Conservation (phyloP, 92 coral and sea anemone genomes). For the Porites cylindrica region DNA sequence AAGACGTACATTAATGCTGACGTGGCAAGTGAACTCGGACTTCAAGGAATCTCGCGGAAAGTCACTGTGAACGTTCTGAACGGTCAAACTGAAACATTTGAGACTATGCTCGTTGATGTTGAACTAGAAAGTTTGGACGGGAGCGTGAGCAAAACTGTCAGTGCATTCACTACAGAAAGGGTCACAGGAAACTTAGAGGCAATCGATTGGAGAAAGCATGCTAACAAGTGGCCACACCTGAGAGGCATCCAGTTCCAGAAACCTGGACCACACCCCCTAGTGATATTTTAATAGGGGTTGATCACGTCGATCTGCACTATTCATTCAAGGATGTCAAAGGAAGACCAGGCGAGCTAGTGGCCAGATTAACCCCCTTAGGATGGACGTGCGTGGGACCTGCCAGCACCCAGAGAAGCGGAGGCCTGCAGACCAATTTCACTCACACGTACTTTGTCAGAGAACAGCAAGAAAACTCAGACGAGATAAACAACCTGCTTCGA, state of each 20-base stretch:
- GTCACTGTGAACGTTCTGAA: slow-evolving; percentile 58
- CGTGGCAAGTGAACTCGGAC: slow-evolving; percentile 45
- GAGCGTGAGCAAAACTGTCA: neutral
- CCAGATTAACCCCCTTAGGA: slow-evolving; percentile 62
- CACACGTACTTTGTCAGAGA: slow-evolving; percentile 37
- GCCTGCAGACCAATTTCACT: slow-evolving; percentile 10
- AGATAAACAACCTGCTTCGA: slow-evolving; percentile 41
- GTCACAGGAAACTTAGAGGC: slow-evolving; percentile 58
- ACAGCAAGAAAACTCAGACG: slow-evolving; percentile 11
- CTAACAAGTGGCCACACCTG: slow-evolving; percentile 49
- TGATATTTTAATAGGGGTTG: slow-evolving; percentile 70
- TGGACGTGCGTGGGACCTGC: slow-evolving; percentile 60
- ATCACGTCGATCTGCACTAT: slow-evolving; percentile 61
- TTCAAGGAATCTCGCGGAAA: slow-evolving; percentile 39
- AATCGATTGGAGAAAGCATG: slow-evolving; percentile 38
- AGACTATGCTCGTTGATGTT: slow-evolving; percentile 66
- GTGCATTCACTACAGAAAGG: slow-evolving; percentile 47
- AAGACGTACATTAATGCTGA: slow-evolving; percentile 53
- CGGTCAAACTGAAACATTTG: slow-evolving; percentile 65
- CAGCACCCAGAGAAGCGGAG: neutral
- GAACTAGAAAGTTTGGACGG: slow-evolving; percentile 55
- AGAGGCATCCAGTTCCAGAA: slow-evolving; percentile 42
- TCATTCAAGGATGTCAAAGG: slow-evolving; percentile 60
- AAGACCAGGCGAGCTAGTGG: slow-evolving; percentile 59
- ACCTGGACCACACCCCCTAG: too few relatives aligned